Conservation (phyloP, 2,888 invertebrate species). For the Harpalus rubripes region DNA sequence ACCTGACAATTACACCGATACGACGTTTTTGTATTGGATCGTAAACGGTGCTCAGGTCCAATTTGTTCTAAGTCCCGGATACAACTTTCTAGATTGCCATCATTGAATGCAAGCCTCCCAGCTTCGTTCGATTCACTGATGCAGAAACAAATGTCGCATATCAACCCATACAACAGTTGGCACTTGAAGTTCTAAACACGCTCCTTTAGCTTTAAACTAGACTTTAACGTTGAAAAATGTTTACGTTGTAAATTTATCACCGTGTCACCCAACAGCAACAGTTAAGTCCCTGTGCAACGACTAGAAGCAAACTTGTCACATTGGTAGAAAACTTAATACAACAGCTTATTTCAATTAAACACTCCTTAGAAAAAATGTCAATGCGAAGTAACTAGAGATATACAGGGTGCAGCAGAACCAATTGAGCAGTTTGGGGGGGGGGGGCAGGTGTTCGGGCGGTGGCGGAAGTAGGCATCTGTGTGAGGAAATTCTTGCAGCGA, state of each 20-base stretch:
- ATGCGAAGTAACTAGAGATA: neutral
- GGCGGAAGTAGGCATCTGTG: too few relatives aligned
- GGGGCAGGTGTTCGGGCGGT: too few relatives aligned
- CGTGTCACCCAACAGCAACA: constrained; percentile 49
- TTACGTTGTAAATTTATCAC: constrained; percentile 65
- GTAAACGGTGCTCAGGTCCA: too few relatives aligned
- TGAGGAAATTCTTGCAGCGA: too few relatives aligned
- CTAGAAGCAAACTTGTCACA: constrained; percentile 23
- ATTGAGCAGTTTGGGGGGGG: too few relatives aligned
- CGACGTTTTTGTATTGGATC: too few relatives aligned
- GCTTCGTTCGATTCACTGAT: constrained; percentile 14
- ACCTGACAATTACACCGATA: too few relatives aligned
- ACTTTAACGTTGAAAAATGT: constrained; percentile 66
- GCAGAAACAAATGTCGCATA: constrained; percentile 57
- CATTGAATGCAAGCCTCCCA: neutral
- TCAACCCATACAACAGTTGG: constrained; percentile 61
- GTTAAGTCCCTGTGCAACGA: constrained; percentile 35
- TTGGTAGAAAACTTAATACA: constrained; percentile 17
- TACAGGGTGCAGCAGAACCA: too few relatives aligned
- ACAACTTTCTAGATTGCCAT: neutral
- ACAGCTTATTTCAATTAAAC: constrained; percentile 13
- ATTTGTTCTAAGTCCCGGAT: too few relatives aligned
- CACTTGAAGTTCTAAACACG: constrained; percentile 63
- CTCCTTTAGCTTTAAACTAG: constrained; percentile 64
- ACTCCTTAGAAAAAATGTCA: neutral